These are phyloP conservation scores for Empidonax alnorum DNA, from an alignment of 2,113 vertebrate species.

Conservation along the genomic window DNA sequence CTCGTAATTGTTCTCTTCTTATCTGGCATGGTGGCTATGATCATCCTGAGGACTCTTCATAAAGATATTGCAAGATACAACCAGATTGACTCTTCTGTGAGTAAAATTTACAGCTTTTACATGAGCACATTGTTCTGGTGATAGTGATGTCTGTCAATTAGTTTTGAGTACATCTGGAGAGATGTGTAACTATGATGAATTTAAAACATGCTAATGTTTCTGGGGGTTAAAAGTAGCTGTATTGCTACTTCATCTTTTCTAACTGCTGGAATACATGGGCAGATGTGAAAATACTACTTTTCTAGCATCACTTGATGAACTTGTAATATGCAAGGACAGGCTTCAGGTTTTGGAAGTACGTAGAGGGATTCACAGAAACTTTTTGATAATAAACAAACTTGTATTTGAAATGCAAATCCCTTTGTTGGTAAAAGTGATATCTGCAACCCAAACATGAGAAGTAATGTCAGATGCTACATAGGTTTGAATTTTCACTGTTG, in stretches of 20 bases:
- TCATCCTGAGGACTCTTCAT: constrained; percentile 87
- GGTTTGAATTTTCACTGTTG: not conserved
- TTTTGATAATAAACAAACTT: not conserved
- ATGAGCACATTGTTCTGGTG: accelerated
- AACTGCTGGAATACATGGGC: not conserved
- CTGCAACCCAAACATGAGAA: not conserved
- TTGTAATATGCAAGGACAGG: not conserved
- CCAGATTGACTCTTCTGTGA: constrained; percentile 81
- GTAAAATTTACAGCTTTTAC: constrained; percentile 37
- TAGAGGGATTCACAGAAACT: not conserved
- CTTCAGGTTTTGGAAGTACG: not conserved
- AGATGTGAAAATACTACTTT: not conserved
- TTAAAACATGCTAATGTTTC: not conserved
- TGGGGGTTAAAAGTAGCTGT: not conserved
- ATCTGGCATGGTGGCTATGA: constrained; percentile 91
- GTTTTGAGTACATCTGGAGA: not conserved
- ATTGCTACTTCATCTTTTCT: not conserved
- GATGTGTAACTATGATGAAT: not conserved
- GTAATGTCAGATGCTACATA: not conserved
- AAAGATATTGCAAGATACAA: constrained; percentile 93
- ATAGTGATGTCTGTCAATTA: not conserved
- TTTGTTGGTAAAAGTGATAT: not conserved
- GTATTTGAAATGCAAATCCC: not conserved
- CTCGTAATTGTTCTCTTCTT: constrained; percentile 91
- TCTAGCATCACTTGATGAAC: not conserved